Base-by-base conservation (phyloP, 2,797 vertebrate species). In the Crenuchus spilurus region DNA sequence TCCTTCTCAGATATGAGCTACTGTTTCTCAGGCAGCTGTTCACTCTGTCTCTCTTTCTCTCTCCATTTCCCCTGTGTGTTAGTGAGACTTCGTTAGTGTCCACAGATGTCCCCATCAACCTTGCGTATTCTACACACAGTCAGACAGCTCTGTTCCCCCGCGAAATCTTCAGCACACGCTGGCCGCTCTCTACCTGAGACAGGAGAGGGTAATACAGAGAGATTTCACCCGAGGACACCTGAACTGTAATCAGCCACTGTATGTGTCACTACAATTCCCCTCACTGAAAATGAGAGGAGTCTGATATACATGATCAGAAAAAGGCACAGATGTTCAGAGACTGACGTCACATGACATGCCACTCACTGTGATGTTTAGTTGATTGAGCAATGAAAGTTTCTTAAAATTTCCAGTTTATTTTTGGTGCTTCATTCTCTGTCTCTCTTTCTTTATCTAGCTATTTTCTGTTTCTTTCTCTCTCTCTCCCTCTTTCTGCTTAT, bases 241-340 rank as follows among this genome's bases (percentile, higher is more conserved):
- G 61, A 26, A 46, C 18, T 46, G 28, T 57, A 48, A 67, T 30
- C 35, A 39, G 62, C 26, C 55, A 33, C 41, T 20, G 22, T 20
- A 54, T 57, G 16, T 48, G 42, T 55, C 65, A 70, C 67, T 72
- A 77, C 42, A 69, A 54, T 72, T 48, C n/a, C 35, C 58, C 16
- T 42, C 51, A 64, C 79, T 41, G 31, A 49, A 30, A 31, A 61
- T 1, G 9, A 74, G 58, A 69, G 42, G 28, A 18, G 51, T 62
- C 69, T 69, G 63, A 70, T 58, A 35, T 72, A 30, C 35, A 73
- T 49, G 60, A 72, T 75, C 68, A 70, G 9, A 33, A 26, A 31
- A 31, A 51, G 22, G n/a, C 22, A 41, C 28, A 51, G 46, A n/a
- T 18, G 20, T 58, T 3, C 16, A n/a, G 14, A 8, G 5, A 33